phyloP scores from a whole-genome alignment of 2,888 invertebrate species.

The Eutolmus rufibarbis region DNA sequence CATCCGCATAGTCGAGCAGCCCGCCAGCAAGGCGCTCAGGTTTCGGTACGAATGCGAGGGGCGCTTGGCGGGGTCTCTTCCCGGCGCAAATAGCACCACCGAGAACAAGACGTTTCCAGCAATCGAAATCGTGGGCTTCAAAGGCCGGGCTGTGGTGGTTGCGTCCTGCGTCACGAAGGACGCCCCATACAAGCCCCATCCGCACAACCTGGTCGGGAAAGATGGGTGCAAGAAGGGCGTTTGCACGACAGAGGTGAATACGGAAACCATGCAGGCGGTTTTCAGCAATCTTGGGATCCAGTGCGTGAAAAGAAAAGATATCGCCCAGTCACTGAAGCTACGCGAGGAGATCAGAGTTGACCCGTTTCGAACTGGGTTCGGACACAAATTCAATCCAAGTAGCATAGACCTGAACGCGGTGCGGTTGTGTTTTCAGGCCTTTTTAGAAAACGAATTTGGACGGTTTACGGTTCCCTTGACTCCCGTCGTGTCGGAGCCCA shows the following conservation, averaged over 20 bases:
- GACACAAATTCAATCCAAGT: constrained; percentile 81
- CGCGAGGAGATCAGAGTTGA: constrained; percentile 88
- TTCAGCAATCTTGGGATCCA: constrained; percentile 96
- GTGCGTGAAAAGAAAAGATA: constrained; percentile 94
- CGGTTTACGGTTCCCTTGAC: constrained; percentile 75
- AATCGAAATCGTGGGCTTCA: constrained; percentile 85
- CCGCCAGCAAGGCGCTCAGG: constrained; percentile 86
- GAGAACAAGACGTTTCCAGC: constrained; percentile 93
- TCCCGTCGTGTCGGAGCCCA: constrained; percentile 90
- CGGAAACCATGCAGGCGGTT: constrained; percentile 78
- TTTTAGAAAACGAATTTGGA: constrained; percentile 74
- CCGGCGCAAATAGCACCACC: constrained; percentile 85
- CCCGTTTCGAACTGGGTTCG: constrained; percentile 89
- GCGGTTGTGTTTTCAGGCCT: constrained; percentile 95
- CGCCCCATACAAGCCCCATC: constrained; percentile 70
- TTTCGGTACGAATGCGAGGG: constrained; percentile 97
- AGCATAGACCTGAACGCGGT: constrained; percentile 94
- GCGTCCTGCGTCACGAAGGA: constrained; percentile 98
- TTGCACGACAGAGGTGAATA: constrained; percentile 81
- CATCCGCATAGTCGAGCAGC: constrained; percentile 88
- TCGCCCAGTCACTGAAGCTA: constrained; percentile 80
- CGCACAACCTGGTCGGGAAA: constrained; percentile 89
- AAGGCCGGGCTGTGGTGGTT: constrained; percentile 86
- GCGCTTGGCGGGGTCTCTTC: constrained; percentile 93
- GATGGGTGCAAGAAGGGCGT: constrained; percentile 92